A percentile compares a stretch with the other conserved stretches of the same genome.
phyloP scores from a whole-genome alignment of 2,797 vertebrate species.

The Oryzias sinensis region DNA sequence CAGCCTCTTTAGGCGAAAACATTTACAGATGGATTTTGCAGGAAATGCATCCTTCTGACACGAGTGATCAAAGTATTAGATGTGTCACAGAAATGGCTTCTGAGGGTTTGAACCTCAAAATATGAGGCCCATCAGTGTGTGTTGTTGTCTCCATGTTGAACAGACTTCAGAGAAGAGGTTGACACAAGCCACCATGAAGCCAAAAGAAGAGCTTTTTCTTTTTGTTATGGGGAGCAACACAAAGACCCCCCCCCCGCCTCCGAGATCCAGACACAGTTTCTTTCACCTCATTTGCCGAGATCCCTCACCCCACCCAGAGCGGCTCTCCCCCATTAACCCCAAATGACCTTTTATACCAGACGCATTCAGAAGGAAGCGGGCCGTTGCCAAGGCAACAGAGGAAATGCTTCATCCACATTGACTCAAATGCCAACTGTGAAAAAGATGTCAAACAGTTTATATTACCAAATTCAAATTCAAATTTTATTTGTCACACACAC shows the following conservation, averaged over 20 bases:
- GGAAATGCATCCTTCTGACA: too few relatives aligned
- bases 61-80: too few relatives aligned
- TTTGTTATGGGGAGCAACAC: slow-evolving; percentile 34
- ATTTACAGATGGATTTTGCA: too few relatives aligned
- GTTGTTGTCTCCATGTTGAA: not conserved
- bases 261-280: slow-evolving; percentile 52
- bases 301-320: slow-evolving; percentile 13
- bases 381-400: slow-evolving; percentile 57
- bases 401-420: slow-evolving; percentile 26
- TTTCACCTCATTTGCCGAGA: slow-evolving; percentile 37
- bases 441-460: not conserved
- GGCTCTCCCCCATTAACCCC: slow-evolving; percentile 50
- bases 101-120: too few relatives aligned
- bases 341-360: slow-evolving; percentile 53
- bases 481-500: too few relatives aligned
- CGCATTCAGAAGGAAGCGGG: slow-evolving; percentile 44
- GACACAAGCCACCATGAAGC: slow-evolving; percentile 15
- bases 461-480: too few relatives aligned
- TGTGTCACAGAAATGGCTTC: too few relatives aligned
- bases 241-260: slow-evolving; percentile 14
- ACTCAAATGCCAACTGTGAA: not conserved
- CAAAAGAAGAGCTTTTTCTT: slow-evolving; percentile 17
- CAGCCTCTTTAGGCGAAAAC: too few relatives aligned
- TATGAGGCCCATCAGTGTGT: not conserved
- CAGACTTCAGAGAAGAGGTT: slow-evolving; percentile 1